Evolutionary conservation across 2,797 vertebrate species (phyloP), one percentile per base, ranked within the genome.

Genomic region (Diplodus puntazzo): DNA sequence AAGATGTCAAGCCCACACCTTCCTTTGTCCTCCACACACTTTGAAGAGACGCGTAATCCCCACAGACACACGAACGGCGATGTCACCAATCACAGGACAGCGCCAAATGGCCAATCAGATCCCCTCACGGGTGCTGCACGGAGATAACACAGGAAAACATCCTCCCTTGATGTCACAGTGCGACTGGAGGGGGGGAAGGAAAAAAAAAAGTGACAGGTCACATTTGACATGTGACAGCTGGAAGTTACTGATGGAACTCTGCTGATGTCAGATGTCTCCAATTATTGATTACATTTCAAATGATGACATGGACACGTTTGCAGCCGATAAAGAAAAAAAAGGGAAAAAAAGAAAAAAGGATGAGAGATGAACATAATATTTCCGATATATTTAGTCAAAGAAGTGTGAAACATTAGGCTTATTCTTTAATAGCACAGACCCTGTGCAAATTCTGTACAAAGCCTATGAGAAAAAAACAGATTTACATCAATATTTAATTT

Each of bases 101-200:
- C 63, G 49, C 54, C 77, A 81, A 85, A 73, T 77, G 83, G 69
- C 83, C 88, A 88, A 88, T 91, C 89, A 80, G 86, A 89, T 83
- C 78, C 34, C 34, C 69, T 74, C 78, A 69, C 85, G 77, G 69
- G 73, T 91, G 89, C 79, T 80, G 85, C 75, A 81, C 61, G 42
- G 73, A 83, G 89, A 92, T 91, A 89, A 91, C 68, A 73, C 73
- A 69, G 62, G 8, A 52, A 81, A 79, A 80, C 78, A 52, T 80
- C 20, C 75, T 52, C 45, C 60, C 60, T 88, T 85, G 79, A 21
- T 88, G 74, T 88, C 79, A 80, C 59, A 64, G n/a, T 39, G 45
- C 58, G 69, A 82, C 66, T 59, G 65, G 8, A 45, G 58, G 59
- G 54, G 8, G 10, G 34, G 1, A 18, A 50, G 8, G 4, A 43